Conservation (phyloP, 2,113 vertebrate genomes). For the Chloropsis hardwickii region DNA sequence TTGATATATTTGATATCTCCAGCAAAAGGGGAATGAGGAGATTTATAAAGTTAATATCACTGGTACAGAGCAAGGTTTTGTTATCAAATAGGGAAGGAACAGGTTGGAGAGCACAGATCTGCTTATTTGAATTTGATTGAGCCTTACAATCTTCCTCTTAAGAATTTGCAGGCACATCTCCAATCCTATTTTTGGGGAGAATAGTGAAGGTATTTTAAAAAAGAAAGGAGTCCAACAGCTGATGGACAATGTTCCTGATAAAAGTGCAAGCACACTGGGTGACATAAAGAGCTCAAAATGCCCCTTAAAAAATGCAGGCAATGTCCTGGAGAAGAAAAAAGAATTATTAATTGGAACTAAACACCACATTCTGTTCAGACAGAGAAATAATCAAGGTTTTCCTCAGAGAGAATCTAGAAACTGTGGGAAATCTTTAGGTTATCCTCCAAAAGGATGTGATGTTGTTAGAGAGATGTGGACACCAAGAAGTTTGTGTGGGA, state of each 20-base stretch:
- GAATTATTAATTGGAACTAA: neutral
- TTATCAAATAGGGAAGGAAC: neutral
- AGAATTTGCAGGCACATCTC: neutral
- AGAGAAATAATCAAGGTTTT: neutral
- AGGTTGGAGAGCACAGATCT: neutral
- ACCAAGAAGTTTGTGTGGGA: fast-evolving
- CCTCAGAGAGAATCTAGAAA: neutral
- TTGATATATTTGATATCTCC: neutral
- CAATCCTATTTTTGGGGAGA: neutral
- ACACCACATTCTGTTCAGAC: fast-evolving
- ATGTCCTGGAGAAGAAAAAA: neutral
- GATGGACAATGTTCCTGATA: neutral
- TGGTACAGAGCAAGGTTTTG: neutral
- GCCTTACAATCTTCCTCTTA: neutral
- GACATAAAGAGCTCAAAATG: neutral
- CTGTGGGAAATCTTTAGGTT: neutral
- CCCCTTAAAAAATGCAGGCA: neutral
- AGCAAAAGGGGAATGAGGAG: neutral
- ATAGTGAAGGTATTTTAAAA: neutral
- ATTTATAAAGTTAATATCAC: neutral
- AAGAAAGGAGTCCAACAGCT: neutral
- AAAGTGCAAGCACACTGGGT: neutral
- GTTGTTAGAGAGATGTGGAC: neutral
- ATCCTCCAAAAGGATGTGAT: neutral
- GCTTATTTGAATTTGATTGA: neutral